Conservation (phyloP, 2,797 vertebrate genomes). For the Eleutherodactylus coqui region DNA sequence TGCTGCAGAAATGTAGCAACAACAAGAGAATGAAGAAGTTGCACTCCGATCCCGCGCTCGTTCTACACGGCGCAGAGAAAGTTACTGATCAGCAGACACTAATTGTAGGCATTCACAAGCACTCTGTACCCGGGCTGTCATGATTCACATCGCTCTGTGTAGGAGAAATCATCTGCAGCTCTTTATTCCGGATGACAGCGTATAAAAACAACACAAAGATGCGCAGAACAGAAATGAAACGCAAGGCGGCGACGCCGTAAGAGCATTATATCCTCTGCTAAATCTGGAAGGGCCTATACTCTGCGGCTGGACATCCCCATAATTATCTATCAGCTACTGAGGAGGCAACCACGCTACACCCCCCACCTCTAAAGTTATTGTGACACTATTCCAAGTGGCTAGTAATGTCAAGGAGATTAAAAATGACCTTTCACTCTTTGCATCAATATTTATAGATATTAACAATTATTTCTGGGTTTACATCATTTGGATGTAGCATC, state of each 20-base stretch:
- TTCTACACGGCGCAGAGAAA: neutral
- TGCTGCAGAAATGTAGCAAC: neutral
- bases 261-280: neutral
- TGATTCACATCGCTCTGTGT: constrained; percentile 53
- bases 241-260: constrained; percentile 6
- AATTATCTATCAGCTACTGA: neutral
- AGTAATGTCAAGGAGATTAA: constrained; percentile 1
- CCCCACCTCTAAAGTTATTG: too few species aligned
- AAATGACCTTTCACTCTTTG: constrained; percentile 26
- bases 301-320: constrained; percentile 6
- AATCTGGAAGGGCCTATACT: neutral
- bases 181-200: constrained; percentile 43
- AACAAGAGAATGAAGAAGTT: neutral
- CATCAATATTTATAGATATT: neutral
- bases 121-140: constrained; percentile 13
- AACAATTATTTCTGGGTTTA: neutral
- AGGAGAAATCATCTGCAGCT: constrained; percentile 24
- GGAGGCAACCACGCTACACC: neutral
- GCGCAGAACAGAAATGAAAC: constrained; percentile 21
- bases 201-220: constrained; percentile 24
- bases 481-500: neutral
- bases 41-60: neutral
- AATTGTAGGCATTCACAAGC: constrained; percentile 33
- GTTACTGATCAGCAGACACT: constrained; percentile 19
- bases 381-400: neutral